Conservation (phyloP, 2,797 vertebrate genomes). For the Tragelaphus oryx region DNA sequence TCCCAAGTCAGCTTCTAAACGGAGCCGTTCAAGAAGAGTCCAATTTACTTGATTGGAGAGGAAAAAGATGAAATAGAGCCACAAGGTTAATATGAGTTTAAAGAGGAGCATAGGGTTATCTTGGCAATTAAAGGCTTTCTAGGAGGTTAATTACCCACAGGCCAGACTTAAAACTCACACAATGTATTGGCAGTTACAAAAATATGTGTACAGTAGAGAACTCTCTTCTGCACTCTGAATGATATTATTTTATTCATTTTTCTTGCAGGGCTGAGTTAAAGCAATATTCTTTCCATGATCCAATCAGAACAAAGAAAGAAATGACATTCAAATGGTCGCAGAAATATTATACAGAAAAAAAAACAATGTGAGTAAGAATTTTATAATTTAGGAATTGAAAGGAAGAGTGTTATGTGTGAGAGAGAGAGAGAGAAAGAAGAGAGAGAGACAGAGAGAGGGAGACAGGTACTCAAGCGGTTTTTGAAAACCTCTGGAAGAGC, state of each 20-base stretch:
- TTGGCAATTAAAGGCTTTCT: conserved; percentile 66
- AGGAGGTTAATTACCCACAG: conserved; percentile 73
- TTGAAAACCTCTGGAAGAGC: background rate
- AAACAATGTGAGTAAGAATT: background rate
- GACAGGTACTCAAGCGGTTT: background rate
- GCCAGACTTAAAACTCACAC: conserved; percentile 50
- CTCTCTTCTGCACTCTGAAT: background rate
- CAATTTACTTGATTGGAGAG: conserved; percentile 59
- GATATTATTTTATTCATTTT: background rate
- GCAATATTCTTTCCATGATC: background rate
- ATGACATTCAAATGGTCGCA: background rate
- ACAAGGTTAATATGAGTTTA: conserved; percentile 61
- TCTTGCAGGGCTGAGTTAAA: background rate
- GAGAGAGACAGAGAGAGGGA: background rate
- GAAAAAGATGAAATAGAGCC: conserved; percentile 60
- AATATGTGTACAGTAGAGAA: background rate
- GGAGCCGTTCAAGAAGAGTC: conserved; percentile 67
- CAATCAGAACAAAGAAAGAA: background rate
- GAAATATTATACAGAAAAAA: background rate
- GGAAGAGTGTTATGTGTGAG: background rate
- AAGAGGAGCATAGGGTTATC: conserved; percentile 51
- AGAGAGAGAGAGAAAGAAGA: background rate
- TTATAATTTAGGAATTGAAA: background rate
- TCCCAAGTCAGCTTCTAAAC: conserved; percentile 62
- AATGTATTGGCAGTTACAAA: background rate